These are phyloP conservation scores for Pandemis heparana DNA, from an alignment of 2,888 invertebrate species.

Conservation along the genomic window DNA sequence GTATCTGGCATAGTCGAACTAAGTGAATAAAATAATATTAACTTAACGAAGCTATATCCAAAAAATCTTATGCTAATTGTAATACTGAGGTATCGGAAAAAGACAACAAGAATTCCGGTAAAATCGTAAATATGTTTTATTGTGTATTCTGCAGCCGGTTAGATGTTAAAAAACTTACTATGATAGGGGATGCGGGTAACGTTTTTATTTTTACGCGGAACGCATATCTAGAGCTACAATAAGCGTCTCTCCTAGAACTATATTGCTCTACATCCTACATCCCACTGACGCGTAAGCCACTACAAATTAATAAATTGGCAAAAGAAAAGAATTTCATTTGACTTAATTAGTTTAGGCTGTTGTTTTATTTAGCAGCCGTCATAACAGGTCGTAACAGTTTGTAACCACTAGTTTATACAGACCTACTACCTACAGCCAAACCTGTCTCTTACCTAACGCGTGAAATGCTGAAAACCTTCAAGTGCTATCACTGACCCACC, in stretches of 20 bases:
- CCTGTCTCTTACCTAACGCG: slow-evolving; percentile 30
- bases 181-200: slow-evolving; percentile 52
- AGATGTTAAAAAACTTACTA: neutral
- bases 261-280: neutral
- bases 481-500: slow-evolving; percentile 46
- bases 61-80: too few species aligned
- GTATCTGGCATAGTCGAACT: too few species aligned
- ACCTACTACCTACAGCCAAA: neutral
- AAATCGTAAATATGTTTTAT: neutral
- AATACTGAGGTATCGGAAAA: too few species aligned
- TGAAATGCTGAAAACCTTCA: slow-evolving; percentile 46
- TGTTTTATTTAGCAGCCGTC: slow-evolving; percentile 23
- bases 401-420: neutral
- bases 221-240: neutral
- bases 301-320: neutral
- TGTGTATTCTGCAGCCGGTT: neutral
- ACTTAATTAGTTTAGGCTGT: slow-evolving; percentile 22
- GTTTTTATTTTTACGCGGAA: neutral
- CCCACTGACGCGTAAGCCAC: neutral
- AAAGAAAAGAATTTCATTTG: neutral
- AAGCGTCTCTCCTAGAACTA: neutral
- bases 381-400: slow-evolving; percentile 14
- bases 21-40: too few species aligned
- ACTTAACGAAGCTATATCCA: too few species aligned
- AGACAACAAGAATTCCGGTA: too few species aligned